These are phyloP conservation scores for Gerris buenoi DNA, from an alignment of 1,140 invertebrate genomes.

Conservation along the genomic window DNA sequence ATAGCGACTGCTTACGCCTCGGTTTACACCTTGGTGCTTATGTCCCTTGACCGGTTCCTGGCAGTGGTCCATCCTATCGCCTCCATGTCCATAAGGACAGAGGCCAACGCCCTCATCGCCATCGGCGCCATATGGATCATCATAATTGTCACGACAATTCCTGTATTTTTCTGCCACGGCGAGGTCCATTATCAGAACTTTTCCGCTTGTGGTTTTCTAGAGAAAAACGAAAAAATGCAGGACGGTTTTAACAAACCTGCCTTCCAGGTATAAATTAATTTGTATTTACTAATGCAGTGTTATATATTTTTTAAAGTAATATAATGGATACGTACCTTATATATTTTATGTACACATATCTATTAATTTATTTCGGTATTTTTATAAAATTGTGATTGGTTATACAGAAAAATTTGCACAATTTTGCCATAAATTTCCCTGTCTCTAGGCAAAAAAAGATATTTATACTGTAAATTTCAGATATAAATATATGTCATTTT, in stretches of 20 bases:
- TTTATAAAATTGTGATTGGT: no score
- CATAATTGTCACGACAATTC: conserved; percentile 56
- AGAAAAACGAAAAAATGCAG: conserved; percentile 28
- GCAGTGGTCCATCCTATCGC: conserved; percentile 87
- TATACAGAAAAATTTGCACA: no score
- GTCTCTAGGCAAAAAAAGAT: no score
- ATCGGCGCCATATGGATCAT: conserved; percentile 68
- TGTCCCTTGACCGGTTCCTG: conserved; percentile 82
- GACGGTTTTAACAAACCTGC: conserved; percentile 49
- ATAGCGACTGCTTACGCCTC: conserved; percentile 84
- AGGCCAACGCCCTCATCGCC: conserved; percentile 64
- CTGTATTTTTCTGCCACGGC: conserved; percentile 64
- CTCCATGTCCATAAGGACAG: conserved; percentile 74
- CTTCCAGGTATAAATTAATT: conserved; percentile 45
- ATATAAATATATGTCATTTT: no score
- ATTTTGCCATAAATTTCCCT: no score
- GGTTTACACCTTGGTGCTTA: conserved; percentile 85
- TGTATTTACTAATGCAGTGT: no score
- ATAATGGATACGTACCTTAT: no score
- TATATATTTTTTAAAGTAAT: no score
- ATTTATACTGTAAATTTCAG: no score
- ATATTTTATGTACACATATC: no score
- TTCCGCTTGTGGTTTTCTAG: conserved; percentile 47
- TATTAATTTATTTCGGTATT: no score
- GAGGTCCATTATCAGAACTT: conserved; percentile 47